A percentile compares a stretch with the other conserved stretches of the same genome.
Evolutionary conservation across 2,797 vertebrate species (phyloP).

Genomic region (Telmatherina bonti): DNA sequence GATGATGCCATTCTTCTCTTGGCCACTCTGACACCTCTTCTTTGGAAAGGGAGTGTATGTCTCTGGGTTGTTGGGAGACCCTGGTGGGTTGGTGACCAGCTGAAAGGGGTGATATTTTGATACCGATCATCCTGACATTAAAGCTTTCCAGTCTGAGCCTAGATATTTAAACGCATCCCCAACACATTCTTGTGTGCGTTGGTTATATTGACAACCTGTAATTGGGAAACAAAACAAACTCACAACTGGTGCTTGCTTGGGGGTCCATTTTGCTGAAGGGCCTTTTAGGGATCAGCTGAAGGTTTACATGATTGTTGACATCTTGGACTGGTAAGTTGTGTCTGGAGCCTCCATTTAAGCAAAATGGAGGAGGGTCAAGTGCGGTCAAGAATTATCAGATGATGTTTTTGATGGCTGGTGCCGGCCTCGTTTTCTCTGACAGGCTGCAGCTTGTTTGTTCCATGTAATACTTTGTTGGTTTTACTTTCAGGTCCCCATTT

Average conservation of each 20-base stretch:
- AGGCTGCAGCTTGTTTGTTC: conserved; percentile 17
- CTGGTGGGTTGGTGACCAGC: conserved; percentile 11
- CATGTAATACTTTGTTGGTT: neutral
- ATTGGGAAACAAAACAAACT: conserved; percentile 51
- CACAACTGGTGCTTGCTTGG: conserved; percentile 12
- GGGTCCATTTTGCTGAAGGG: conserved; percentile 42
- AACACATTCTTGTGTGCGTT: conserved; percentile 27
- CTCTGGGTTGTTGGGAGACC: conserved; percentile 8
- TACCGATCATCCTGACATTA: conserved; percentile 55
- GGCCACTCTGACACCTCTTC: neutral
- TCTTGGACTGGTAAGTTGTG: conserved; percentile 30
- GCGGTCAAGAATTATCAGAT: conserved; percentile 49
- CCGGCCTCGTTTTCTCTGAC: conserved; percentile 18
- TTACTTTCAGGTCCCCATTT: neutral
- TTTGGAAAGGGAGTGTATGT: neutral
- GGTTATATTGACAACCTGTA: conserved; percentile 43
- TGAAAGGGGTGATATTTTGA: conserved; percentile 37
- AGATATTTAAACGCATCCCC: conserved; percentile 39
- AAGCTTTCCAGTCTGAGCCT: conserved; percentile 29
- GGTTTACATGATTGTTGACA: conserved; percentile 61
- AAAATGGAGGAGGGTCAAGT: conserved; percentile 53
- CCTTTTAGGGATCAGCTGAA: conserved; percentile 45
- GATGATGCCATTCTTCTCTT: conserved; percentile 28
- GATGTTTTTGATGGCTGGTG: conserved; percentile 12
- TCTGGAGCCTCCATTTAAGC: conserved; percentile 37